Base-by-base conservation (phyloP, 2,797 vertebrate genomes). In the Rhincodon typus region DNA sequence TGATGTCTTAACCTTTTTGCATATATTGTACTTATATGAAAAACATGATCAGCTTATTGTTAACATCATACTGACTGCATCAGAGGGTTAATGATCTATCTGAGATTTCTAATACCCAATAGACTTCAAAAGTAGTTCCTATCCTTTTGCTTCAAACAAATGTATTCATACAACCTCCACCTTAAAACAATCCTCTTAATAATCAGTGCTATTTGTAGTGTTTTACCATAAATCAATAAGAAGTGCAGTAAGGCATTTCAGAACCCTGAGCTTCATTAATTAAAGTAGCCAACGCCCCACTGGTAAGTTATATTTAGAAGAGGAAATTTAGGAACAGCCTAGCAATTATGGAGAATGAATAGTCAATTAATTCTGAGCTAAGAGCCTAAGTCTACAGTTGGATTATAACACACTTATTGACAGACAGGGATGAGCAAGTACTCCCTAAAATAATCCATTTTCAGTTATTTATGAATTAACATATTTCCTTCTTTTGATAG, bases 191-290 rank as follows among this genome's bases (percentile, higher is more conserved):
- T 17, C 42, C 93, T 74, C 34, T 38, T 93, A 67, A 42, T 69
- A n/a, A 66, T 38, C 5, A 62, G 4, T 91, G 88, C 88, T 30
- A n/a, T 91, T 91, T 34, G 25, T 74, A 4, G 5, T 77, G 42
- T 77, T 95, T 72, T 53, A 3, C 94, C 30, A 94, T n/a, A 53
- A 77, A 77, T 77, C 70, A 74, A 95, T 95, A 95, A 95, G 42
- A 15, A 53, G 50, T n/a, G 94, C 30, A 95, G 7, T 72, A 23
- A 74, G 19, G 69, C 94, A 74, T 53, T 53, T 95, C 94, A 95
- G 69, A 77, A 77, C 42, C 23, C 94, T 17, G 7, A 77, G 42
- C 46, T 30, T 30, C 53, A 46, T 95, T 50, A 34, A 74, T 74
- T 15, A 74, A 94, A 72, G 38, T 70, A 10, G 66, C 46, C 93